These are phyloP conservation scores for Agrochola lychnidis DNA, from an alignment of 2,888 invertebrate species.

Conservation along the genomic window DNA sequence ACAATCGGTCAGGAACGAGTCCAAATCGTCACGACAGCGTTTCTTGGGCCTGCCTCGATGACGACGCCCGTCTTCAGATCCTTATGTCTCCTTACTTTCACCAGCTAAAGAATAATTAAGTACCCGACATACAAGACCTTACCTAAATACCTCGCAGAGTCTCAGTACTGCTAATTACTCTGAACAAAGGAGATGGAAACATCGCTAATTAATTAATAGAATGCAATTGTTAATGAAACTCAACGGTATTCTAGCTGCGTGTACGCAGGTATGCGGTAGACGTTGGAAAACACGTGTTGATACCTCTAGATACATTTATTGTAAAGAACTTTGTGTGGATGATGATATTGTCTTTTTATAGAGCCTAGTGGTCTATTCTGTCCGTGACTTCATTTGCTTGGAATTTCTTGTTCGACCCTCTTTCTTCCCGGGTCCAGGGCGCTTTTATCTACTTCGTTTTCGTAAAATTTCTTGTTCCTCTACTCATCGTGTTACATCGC, in stretches of 20 bases:
- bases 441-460: too few relatives aligned
- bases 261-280: constrained; percentile 46
- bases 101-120: neutral
- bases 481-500: too few relatives aligned
- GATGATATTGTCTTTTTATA: constrained; percentile 22
- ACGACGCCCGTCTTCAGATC: too few relatives aligned
- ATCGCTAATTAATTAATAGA: constrained; percentile 46
- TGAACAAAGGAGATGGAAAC: constrained; percentile 43
- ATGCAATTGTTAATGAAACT: constrained; percentile 53
- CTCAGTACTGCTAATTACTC: neutral
- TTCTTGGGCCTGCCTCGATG: too few relatives aligned
- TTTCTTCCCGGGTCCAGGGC: too few relatives aligned
- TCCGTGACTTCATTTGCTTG: too few relatives aligned
- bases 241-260: constrained; percentile 56
- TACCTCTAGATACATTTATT: neutral
- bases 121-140: neutral
- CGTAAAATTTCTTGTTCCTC: too few relatives aligned
- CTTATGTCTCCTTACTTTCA: neutral
- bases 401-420: too few relatives aligned
- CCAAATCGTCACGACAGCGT: too few relatives aligned
- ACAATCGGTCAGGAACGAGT: too few relatives aligned
- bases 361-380: too few relatives aligned
- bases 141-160: constrained; percentile 4
- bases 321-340: constrained; percentile 2
- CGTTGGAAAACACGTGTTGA: constrained; percentile 38